Conservation (phyloP, 30 jellyfish, hydroid and myxozoan species). For the Clytia hemisphaerica region DNA sequence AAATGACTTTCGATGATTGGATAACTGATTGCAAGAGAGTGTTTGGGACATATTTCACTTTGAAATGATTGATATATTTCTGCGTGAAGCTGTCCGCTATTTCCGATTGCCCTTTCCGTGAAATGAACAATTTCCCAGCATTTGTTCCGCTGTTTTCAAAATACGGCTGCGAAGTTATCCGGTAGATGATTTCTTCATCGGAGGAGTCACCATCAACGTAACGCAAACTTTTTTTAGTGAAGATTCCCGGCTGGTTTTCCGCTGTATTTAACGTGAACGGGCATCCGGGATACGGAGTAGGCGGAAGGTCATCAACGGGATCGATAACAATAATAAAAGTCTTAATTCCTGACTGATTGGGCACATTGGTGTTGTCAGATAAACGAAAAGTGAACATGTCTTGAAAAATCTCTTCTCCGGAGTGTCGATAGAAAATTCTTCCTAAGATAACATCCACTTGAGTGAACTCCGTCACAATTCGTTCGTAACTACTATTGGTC, state of each 20-base stretch:
- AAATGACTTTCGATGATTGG: conserved; percentile 42
- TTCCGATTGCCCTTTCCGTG: background rate
- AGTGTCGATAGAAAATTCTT: conserved; percentile 67
- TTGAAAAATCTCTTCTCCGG: conserved; percentile 58
- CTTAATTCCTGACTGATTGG: conserved; percentile 81
- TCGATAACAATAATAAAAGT: conserved; percentile 66
- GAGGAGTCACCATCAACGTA: conserved; percentile 73
- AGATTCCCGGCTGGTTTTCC: conserved; percentile 35
- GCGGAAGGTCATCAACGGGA: conserved; percentile 74
- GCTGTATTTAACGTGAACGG: conserved; percentile 62
- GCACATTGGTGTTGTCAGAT: conserved; percentile 61
- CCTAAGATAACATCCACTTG: conserved; percentile 84
- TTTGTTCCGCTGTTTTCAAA: conserved; percentile 29
- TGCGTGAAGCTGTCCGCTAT: conserved; percentile 44
- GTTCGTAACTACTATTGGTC: conserved; percentile 32
- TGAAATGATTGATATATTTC: conserved; percentile 71
- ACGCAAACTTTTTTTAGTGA: conserved; percentile 53
- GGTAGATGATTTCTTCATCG: conserved; percentile 52
- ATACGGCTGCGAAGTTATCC: conserved; percentile 43
- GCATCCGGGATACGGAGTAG: conserved; percentile 71
- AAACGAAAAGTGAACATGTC: conserved; percentile 90
- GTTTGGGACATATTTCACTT: conserved; percentile 77
- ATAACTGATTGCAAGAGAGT: conserved; percentile 57
- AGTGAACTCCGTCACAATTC: conserved; percentile 59
- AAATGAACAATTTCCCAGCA: background rate